Evolutionary conservation across 2,113 vertebrate species (phyloP), one percentile per base, ranked within the genome.

Genomic region (Martes martes): DNA sequence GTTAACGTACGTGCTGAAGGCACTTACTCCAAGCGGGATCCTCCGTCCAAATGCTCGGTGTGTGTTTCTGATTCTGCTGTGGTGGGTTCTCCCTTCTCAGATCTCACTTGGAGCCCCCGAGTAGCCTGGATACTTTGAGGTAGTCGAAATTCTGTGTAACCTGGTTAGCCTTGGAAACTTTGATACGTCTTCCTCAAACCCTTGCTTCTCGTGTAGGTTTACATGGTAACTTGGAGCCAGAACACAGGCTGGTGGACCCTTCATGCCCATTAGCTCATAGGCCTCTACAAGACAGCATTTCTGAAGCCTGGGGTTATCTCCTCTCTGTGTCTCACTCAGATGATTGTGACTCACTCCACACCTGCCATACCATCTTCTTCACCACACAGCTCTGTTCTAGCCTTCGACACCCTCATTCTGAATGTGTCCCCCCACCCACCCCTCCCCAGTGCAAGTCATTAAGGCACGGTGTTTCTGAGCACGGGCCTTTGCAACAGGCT

Each of bases 41-140:
- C 63, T 86, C 45, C 6, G 16, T 45, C 78, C 93, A 82, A 84
- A 50, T n/a, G 67, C 71, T 88, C 24, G 39, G 1, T 11, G 76
- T 11, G 76, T 93, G 78, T 73, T 97, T 87, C 52, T 47, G 31
- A 86, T 93, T 96, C 89, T 80, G 42, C 76, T 50, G 10, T 24
- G 52, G 36, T 65, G 55, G 61, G 91, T 63, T 82, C 73, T 91
- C 7, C 88, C 91, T 95, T 95, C 63, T 94, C 96, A 92, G 95
- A 78, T 91, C 79, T 80, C 89, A 23, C 67, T 13, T 1, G 1
- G 4, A 78, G 31, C 55, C 50, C 47, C 24, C 18, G 50, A 84
- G 57, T 45, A 92, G 79, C 80, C 76, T 92, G 84, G 63, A 93
- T 69, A 31, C 57, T 67, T 80, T 63, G 65, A 81, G 76, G n/a